Percentiles rank a stretch among this genome's conserved stretches.
Evolutionary conservation across 2,888 invertebrate genomes (phyloP).

Genomic region (Calameuta pallipes): DNA sequence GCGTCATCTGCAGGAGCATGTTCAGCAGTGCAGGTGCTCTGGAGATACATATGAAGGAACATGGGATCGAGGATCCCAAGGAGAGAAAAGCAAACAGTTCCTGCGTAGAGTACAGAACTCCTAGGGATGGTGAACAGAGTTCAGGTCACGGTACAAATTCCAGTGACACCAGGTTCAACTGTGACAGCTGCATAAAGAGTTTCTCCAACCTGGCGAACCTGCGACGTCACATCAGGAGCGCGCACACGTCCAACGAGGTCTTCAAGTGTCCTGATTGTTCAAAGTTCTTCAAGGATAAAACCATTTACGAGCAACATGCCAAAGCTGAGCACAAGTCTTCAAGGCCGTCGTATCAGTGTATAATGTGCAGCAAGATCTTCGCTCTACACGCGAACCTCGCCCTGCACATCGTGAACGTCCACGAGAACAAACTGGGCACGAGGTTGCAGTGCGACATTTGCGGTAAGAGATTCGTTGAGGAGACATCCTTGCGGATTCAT

Average conservation of each 20-base stretch:
- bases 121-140: conserved; percentile 24
- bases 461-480: conserved; percentile 73
- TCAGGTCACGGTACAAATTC: conserved; percentile 24
- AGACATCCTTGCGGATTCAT: conserved; percentile 74
- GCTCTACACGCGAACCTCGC: conserved; percentile 45
- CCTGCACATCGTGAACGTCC: conserved; percentile 50
- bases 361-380: conserved; percentile 44
- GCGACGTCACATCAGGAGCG: conserved; percentile 52
- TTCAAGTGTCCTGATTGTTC: conserved; percentile 74
- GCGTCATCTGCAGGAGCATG: conserved; percentile 71
- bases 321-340: conserved; percentile 68
- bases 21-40: conserved; percentile 72
- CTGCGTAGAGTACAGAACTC: conserved; percentile 39
- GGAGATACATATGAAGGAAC: conserved; percentile 61
- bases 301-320: conserved; percentile 72
- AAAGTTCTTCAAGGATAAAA: conserved; percentile 72
- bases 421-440: conserved; percentile 44
- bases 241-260: conserved; percentile 54
- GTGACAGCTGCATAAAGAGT: conserved; percentile 71
- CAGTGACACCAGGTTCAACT: conserved; percentile 55
- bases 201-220: conserved; percentile 66
- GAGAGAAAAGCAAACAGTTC: conserved; percentile 47
- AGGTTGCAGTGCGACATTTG: conserved; percentile 75
- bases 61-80: conserved; percentile 48
- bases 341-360: conserved; percentile 15